These are phyloP conservation scores for Brotogeris chrysoptera DNA, from an alignment of 2,797 vertebrate genomes.

Conservation along the genomic window DNA sequence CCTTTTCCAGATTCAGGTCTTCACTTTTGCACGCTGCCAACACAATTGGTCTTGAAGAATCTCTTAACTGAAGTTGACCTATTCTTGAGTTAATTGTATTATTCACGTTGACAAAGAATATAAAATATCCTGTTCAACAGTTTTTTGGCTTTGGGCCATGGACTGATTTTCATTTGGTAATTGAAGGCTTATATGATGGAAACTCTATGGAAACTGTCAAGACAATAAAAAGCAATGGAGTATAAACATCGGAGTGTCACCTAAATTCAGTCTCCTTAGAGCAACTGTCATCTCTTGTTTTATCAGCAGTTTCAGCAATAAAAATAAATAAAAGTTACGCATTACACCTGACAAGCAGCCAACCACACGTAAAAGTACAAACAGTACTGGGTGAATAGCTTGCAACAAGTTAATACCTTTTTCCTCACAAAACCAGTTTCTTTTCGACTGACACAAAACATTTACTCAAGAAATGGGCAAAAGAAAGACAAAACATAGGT, in stretches of 20 bases:
- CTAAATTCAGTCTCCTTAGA: neutral
- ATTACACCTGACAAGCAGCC: neutral
- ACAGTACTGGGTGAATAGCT: neutral
- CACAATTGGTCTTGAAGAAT: neutral
- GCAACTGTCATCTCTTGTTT: conserved; percentile 22
- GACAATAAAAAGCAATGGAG: conserved; percentile 44
- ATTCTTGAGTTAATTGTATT: neutral
- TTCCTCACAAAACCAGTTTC: neutral
- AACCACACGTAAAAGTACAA: neutral
- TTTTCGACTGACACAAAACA: neutral
- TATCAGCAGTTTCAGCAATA: neutral
- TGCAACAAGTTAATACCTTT: neutral
- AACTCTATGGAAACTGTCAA: conserved; percentile 26
- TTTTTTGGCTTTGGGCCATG: neutral
- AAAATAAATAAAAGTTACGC: conserved; percentile 9
- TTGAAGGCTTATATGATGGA: neutral
- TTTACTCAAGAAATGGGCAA: neutral
- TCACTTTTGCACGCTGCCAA: neutral
- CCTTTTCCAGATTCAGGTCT: neutral
- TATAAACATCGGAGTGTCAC: neutral
- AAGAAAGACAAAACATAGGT: neutral
- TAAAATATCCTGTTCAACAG: neutral
- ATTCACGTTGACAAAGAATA: neutral
- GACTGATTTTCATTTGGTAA: neutral
- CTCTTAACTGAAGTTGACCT: neutral